These are phyloP conservation scores for Morelia viridis DNA, from an alignment of 2,797 vertebrate genomes.

Conservation along the genomic window DNA sequence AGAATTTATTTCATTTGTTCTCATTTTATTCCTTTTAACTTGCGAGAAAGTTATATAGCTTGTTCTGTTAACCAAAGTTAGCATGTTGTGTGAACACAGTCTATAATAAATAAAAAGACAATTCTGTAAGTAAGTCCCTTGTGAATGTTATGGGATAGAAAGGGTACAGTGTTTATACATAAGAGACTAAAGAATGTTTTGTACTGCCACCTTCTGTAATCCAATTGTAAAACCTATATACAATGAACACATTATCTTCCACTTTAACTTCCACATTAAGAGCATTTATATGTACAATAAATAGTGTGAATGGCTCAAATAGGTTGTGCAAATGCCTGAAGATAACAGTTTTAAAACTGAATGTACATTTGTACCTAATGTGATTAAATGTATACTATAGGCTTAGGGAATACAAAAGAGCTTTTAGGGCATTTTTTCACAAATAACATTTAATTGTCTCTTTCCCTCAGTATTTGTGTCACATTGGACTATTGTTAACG, in stretches of 20 bases:
- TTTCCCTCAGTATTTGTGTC: neutral
- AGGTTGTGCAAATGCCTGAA: neutral
- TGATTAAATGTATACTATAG: neutral
- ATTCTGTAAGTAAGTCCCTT: neutral
- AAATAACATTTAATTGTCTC: neutral
- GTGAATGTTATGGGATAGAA: neutral
- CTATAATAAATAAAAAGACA: neutral
- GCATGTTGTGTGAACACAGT: neutral
- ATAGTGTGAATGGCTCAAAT: neutral
- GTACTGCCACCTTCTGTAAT: neutral
- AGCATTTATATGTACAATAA: neutral
- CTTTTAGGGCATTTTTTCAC: neutral
- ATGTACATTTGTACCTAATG: neutral
- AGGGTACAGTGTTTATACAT: neutral
- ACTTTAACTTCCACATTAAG: neutral
- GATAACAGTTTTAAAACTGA: neutral
- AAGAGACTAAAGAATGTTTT: neutral
- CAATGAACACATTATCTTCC: conserved; percentile 4
- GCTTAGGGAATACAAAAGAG: neutral
- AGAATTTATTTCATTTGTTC: neutral
- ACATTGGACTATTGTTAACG: neutral
- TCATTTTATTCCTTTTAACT: neutral
- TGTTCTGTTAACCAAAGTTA: neutral
- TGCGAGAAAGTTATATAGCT: neutral
- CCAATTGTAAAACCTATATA: neutral